These are phyloP conservation scores for Sylvietta virens DNA, from an alignment of 2,113 vertebrate genomes.

Conservation along the genomic window DNA sequence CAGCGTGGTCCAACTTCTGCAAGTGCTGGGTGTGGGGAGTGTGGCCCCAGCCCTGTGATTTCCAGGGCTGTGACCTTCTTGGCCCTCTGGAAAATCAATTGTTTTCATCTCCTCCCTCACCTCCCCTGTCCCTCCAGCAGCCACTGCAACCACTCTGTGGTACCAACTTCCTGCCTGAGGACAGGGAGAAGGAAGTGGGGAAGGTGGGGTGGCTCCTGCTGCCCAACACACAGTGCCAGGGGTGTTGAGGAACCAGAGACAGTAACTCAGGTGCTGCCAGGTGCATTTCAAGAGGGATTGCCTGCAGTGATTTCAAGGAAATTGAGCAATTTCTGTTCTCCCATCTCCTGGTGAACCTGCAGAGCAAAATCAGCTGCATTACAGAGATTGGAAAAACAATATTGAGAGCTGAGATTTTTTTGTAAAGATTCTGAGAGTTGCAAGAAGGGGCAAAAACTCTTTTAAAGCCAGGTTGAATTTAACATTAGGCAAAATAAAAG, in stretches of 20 bases:
- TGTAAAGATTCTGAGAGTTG: neutral
- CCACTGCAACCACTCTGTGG: neutral
- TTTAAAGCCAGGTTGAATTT: neutral
- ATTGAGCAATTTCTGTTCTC: neutral
- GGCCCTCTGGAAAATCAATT: neutral
- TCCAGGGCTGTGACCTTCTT: neutral
- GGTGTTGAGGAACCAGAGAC: neutral
- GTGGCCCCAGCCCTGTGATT: neutral
- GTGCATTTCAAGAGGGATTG: neutral
- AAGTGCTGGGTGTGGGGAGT: neutral
- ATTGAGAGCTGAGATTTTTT: neutral
- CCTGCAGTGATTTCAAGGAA: neutral
- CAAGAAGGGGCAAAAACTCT: neutral
- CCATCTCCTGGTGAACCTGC: neutral
- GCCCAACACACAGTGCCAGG: neutral
- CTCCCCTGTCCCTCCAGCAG: neutral
- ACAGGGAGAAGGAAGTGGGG: neutral
- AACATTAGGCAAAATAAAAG: neutral
- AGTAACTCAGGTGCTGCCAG: neutral
- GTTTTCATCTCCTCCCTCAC: neutral
- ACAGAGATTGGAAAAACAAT: neutral
- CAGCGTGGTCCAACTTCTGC: fast-evolving
- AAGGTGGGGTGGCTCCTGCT: neutral
- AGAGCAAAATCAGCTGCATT: neutral
- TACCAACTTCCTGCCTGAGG: neutral